Evolutionary conservation across 1,140 invertebrate species (phyloP).

Genomic region (Paralvinella palmiformis): DNA sequence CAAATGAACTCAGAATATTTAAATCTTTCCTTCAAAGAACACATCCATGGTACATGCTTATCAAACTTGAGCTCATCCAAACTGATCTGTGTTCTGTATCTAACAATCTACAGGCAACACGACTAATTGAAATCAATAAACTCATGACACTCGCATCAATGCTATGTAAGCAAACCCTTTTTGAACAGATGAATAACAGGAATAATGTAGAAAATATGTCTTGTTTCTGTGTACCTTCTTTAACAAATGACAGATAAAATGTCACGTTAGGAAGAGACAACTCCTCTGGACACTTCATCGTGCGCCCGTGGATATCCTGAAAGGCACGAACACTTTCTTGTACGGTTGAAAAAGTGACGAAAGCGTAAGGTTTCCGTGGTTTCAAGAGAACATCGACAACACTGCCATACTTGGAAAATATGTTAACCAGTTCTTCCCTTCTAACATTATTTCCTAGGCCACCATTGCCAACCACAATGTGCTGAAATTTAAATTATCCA

Average conservation of each 20-base stretch:
- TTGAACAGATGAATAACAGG: too few relatives aligned
- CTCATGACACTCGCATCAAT: too few relatives aligned
- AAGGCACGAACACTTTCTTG: slow-evolving; percentile 55
- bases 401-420: slow-evolving; percentile 52
- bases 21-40: too few relatives aligned
- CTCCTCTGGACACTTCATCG: slow-evolving; percentile 35
- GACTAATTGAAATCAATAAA: too few relatives aligned
- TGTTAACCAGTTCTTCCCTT: slow-evolving; percentile 57
- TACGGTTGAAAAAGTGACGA: slow-evolving; percentile 57
- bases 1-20: too few relatives aligned
- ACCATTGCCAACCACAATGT: slow-evolving; percentile 65
- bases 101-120: too few relatives aligned
- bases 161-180: too few relatives aligned
- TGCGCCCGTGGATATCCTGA: slow-evolving; percentile 52
- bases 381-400: slow-evolving; percentile 61
- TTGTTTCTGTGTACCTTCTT: slow-evolving; percentile 53
- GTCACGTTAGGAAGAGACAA: slow-evolving; percentile 29
- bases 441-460: slow-evolving; percentile 67
- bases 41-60: too few relatives aligned
- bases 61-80: too few relatives aligned
- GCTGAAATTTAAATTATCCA: slow-evolving; percentile 37
- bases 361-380: slow-evolving; percentile 68
- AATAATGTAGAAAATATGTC: too few relatives aligned
- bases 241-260: slow-evolving; percentile 62
- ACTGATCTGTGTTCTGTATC: too few relatives aligned